These are phyloP conservation scores for Pyrrhia umbra DNA, from an alignment of 2,888 invertebrate genomes.

Conservation along the genomic window DNA sequence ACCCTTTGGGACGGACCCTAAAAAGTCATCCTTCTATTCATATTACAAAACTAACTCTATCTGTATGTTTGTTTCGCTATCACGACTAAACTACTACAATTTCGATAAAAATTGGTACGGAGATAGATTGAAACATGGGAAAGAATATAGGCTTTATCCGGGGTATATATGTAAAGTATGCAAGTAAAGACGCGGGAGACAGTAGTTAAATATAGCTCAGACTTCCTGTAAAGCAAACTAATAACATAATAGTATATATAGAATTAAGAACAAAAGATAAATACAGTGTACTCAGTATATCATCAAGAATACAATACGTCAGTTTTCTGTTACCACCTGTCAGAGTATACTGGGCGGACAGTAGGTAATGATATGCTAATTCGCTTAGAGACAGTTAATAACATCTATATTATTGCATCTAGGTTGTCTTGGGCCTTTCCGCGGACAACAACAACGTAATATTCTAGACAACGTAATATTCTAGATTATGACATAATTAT, in stretches of 20 bases:
- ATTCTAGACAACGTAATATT: slow-evolving; percentile 3
- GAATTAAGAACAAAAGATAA: background rate
- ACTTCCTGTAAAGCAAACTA: background rate
- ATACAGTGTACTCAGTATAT: background rate
- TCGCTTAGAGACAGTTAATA: slow-evolving; percentile 4
- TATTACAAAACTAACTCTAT: too few relatives aligned
- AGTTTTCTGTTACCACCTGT: background rate
- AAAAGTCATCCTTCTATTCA: too few relatives aligned
- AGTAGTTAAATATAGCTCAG: background rate
- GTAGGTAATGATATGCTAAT: background rate
- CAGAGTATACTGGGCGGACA: background rate
- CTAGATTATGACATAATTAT: slow-evolving; percentile 24
- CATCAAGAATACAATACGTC: background rate
- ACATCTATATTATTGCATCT: slow-evolving; percentile 1
- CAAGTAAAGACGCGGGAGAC: too few relatives aligned
- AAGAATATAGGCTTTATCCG: too few relatives aligned
- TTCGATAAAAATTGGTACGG: background rate
- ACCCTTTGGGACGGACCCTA: too few relatives aligned
- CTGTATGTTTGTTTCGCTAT: too few relatives aligned
- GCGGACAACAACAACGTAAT: slow-evolving; percentile 9
- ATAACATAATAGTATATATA: background rate
- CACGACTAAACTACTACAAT: too few relatives aligned
- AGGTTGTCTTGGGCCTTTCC: slow-evolving; percentile 22
- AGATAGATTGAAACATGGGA: too few relatives aligned
- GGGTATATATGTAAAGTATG: too few relatives aligned